Evolutionary conservation across 2,888 invertebrate species (phyloP).

Genomic region (Leptopilina drosophilae): DNA sequence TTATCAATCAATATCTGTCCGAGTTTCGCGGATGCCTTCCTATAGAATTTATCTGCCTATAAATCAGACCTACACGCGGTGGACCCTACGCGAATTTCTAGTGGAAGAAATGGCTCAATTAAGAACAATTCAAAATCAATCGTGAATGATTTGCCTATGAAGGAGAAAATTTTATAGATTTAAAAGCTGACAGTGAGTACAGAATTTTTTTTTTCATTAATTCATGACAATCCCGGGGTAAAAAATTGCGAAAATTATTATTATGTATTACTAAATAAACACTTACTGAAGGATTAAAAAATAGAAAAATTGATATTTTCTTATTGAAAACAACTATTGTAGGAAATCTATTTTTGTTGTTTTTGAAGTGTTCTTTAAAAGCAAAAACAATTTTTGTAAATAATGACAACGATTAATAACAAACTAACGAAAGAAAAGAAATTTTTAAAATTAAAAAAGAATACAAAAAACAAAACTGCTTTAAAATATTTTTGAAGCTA

Average conservation of each 20-base stretch:
- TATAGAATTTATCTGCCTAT: constrained; percentile 60
- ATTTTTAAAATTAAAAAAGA: too few species aligned
- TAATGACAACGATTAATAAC: too few species aligned
- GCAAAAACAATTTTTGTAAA: too few species aligned
- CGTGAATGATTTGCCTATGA: neutral
- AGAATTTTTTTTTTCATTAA: neutral
- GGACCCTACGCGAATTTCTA: constrained; percentile 47
- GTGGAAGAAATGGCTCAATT: constrained; percentile 35
- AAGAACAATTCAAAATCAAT: constrained; percentile 41
- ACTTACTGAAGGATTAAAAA: neutral
- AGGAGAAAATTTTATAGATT: neutral
- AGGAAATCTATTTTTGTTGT: neutral
- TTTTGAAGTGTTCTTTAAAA: too few species aligned
- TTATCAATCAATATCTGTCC: constrained; percentile 65
- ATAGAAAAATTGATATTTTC: neutral
- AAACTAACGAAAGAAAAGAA: too few species aligned
- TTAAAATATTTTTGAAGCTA: too few species aligned
- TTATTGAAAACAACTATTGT: neutral
- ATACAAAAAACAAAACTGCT: too few species aligned
- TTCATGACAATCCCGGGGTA: neutral
- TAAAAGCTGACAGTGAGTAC: neutral
- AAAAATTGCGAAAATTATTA: too few species aligned
- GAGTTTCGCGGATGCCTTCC: constrained; percentile 50
- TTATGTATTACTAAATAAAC: too few species aligned
- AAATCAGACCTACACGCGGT: constrained; percentile 55